Evolutionary conservation across 2,888 invertebrate genomes (phyloP).

Genomic region (Zhengitettix transpicula): DNA sequence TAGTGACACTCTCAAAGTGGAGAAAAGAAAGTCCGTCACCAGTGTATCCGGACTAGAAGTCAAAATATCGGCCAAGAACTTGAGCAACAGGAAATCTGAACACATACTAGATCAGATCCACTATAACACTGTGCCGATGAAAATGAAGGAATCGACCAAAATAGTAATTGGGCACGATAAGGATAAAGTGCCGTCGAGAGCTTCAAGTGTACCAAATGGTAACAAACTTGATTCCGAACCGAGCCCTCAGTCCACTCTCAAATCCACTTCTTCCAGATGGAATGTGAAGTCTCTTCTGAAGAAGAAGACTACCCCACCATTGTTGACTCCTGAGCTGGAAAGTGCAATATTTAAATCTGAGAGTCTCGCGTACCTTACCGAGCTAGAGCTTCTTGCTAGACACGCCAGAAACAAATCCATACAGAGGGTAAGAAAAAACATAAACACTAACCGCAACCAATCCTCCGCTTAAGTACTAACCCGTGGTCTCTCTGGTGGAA

Average conservation of each 20-base stretch:
- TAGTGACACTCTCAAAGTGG: conserved; percentile 23
- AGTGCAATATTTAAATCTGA: conserved; percentile 32
- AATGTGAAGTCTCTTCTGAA: conserved; percentile 10
- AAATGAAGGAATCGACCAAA: background rate
- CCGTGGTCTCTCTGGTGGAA: background rate
- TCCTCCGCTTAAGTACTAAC: conserved; percentile 2
- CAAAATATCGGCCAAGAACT: background rate
- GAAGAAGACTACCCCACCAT: conserved; percentile 19
- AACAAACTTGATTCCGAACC: background rate
- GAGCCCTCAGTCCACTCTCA: conserved; percentile 2
- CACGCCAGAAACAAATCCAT: conserved; percentile 31
- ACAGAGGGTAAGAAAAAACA: conserved; percentile 29
- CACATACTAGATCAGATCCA: too few species aligned
- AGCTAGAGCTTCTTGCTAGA: conserved; percentile 31
- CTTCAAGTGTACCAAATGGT: background rate
- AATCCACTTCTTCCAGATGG: conserved; percentile 5
- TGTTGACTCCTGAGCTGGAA: conserved; percentile 29
- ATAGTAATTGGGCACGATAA: background rate
- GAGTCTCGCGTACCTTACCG: conserved; percentile 31
- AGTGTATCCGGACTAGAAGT: background rate
- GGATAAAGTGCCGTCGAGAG: background rate
- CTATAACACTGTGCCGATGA: too few species aligned
- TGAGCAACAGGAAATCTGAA: background rate
- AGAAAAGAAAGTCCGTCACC: conserved; percentile 20
- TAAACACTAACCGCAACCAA: background rate